Conservation (phyloP, 2,113 vertebrate genomes). For the Mobula birostris region DNA sequence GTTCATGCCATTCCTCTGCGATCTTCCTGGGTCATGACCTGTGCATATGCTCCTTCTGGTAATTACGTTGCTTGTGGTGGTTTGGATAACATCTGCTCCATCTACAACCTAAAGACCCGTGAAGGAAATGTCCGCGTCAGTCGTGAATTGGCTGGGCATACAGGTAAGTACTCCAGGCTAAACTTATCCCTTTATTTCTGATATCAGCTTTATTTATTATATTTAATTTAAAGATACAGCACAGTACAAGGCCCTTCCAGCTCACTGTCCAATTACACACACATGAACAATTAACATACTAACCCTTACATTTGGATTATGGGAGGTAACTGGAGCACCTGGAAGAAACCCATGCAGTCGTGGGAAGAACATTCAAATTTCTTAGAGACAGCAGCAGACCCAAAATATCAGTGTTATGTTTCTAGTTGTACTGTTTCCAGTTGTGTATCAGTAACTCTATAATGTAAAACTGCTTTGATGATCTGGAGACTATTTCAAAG, state of each 20-base stretch:
- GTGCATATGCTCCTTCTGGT: slow-evolving; percentile 93
- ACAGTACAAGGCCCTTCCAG: too few relatives aligned
- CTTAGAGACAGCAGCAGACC: too few relatives aligned
- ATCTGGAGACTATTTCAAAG: neutral
- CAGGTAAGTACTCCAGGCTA: slow-evolving; percentile 61
- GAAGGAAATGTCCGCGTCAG: slow-evolving; percentile 97
- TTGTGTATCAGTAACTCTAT: neutral
- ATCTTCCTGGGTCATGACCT: slow-evolving; percentile 99
- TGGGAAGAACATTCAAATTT: too few relatives aligned
- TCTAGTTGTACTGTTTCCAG: neutral
- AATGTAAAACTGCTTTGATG: neutral
- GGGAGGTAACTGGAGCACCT: too few relatives aligned
- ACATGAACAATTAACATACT: too few relatives aligned
- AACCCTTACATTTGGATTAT: too few relatives aligned
- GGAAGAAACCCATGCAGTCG: too few relatives aligned
- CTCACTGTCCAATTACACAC: too few relatives aligned
- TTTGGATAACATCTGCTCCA: slow-evolving; percentile 98
- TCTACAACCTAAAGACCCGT: slow-evolving; percentile 98
- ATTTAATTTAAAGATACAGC: too few relatives aligned
- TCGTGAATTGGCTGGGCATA: slow-evolving; percentile 93
- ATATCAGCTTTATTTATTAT: too few relatives aligned
- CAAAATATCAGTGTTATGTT: neutral
- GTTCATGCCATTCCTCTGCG: slow-evolving; percentile 96
- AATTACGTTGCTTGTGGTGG: slow-evolving; percentile 97
- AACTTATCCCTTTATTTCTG: neutral